Conservation (phyloP, 2,113 vertebrate genomes). For the zebrafish (Danio rerio) region GRCz12tu NC_133179.1:7735001-7735500, state of each 20-base stretch:
- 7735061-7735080: constrained; percentile 18
- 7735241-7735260: constrained; percentile 63
- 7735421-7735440: constrained; percentile 72
- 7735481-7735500: constrained; percentile 47
- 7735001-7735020: constrained; percentile 42
- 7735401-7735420: constrained; percentile 72
- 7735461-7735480: constrained; percentile 65
- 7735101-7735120: constrained; percentile 39
- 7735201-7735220: constrained; percentile 56
- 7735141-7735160: constrained; percentile 19
- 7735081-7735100: constrained; percentile 40
- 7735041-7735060: constrained; percentile 33
- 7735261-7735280: constrained; percentile 67
- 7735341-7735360: constrained; percentile 64
- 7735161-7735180: constrained; percentile 4
- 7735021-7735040: constrained; percentile 9
- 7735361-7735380: constrained; percentile 69
- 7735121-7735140: constrained; percentile 24
- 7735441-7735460: constrained; percentile 74
- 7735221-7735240: constrained; percentile 68
- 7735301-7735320: constrained; percentile 58
- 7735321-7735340: constrained; percentile 60
- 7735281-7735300: constrained; percentile 70
- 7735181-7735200: neutral
- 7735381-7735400: constrained; percentile 73